phyloP scores from a whole-genome alignment of 2,888 invertebrate genomes.

The Lithosia quadra region DNA sequence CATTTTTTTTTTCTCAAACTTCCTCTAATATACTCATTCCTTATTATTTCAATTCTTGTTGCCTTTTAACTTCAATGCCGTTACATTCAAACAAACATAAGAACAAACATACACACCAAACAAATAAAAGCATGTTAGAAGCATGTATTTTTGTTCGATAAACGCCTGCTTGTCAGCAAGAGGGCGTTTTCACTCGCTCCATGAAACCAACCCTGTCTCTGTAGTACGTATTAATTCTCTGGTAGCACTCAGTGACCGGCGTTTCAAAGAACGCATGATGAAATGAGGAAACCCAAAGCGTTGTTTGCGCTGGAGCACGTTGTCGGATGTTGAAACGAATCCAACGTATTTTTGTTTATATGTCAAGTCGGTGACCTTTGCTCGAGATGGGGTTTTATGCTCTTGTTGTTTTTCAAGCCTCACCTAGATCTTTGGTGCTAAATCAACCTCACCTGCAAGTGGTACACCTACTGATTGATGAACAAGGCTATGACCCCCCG shows the following conservation, averaged over 20 bases:
- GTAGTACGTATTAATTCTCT: background rate
- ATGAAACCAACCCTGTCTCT: background rate
- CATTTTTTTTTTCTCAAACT: too few species aligned
- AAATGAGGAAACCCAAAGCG: background rate
- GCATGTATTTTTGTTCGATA: background rate
- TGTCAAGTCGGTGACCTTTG: constrained; percentile 5
- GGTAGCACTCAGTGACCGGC: background rate
- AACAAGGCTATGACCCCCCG: too few species aligned
- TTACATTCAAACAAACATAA: too few species aligned
- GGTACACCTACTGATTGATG: too few species aligned
- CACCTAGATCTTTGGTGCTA: too few species aligned
- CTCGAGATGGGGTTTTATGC: background rate
- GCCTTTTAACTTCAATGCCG: too few species aligned
- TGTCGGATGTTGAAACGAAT: constrained; percentile 6
- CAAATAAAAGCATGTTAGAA: too few species aligned
- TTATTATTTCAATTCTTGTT: too few species aligned
- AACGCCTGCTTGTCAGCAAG: background rate
- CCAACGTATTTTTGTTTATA: constrained; percentile 1
- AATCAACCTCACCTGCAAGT: too few species aligned
- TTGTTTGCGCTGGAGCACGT: constrained; percentile 3
- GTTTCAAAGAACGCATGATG: constrained; percentile 5
- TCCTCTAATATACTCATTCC: too few species aligned
- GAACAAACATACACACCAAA: too few species aligned
- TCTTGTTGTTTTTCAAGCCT: too few species aligned
- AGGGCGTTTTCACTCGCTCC: background rate